Evolutionary conservation across 92 coral and sea anemone genomes (phyloP).

Genomic region (Chrysogorgia sp.): DNA sequence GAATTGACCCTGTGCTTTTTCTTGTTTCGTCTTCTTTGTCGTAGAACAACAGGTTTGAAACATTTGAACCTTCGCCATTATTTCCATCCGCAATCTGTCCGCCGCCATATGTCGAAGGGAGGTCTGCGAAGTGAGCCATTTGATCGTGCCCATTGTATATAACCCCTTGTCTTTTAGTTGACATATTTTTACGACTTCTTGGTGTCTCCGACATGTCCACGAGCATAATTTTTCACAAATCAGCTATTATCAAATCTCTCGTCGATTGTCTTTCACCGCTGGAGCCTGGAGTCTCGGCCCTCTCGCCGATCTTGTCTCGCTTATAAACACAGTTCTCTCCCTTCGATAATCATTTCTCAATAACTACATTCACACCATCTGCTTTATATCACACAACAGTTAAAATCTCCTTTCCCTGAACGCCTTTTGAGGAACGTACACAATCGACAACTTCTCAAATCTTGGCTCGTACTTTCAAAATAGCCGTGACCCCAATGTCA

Average conservation of each 20-base stretch:
- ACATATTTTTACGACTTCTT: constrained; percentile 8
- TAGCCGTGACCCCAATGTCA: not conserved
- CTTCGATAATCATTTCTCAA: too few species aligned
- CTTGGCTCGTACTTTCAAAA: not conserved
- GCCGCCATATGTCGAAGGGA: constrained; percentile 13
- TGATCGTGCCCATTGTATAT: constrained; percentile 38
- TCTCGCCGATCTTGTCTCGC: constrained; percentile 26
- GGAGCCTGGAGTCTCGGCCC: not conserved
- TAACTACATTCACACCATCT: constrained; percentile 4
- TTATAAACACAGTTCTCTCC: too few species aligned
- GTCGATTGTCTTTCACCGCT: constrained; percentile 34
- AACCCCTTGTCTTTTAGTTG: constrained; percentile 31
- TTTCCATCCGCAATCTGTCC: constrained; percentile 15
- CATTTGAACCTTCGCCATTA: not conserved
- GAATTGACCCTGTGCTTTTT: constrained; percentile 91
- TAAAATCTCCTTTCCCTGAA: too few species aligned
- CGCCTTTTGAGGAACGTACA: too few species aligned
- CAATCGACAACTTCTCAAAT: not conserved
- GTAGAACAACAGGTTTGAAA: constrained; percentile 56
- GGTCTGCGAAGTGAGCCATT: constrained; percentile 12
- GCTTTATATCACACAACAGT: not conserved
- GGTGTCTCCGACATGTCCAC: constrained; percentile 45
- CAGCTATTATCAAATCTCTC: not conserved
- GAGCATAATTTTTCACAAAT: constrained; percentile 42
- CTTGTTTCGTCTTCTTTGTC: constrained; percentile 83